Base-by-base conservation (phyloP, 1,140 invertebrate species). In the Ceratina japonica region DNA sequence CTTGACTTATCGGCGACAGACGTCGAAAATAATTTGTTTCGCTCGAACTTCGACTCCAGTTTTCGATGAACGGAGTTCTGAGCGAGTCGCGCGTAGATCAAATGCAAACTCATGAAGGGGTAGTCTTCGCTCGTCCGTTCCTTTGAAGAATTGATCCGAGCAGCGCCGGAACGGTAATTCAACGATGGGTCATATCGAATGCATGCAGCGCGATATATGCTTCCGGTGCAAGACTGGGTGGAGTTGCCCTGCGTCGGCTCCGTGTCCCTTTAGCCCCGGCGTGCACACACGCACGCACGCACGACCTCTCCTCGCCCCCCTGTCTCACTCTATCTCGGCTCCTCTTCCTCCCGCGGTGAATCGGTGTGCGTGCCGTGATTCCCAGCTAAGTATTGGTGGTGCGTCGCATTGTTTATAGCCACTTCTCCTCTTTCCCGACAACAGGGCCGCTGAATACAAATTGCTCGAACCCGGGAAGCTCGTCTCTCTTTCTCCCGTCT, bases 331-430 rank as follows among this genome's bases (percentile, higher is more conserved):
- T 63, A 65, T 16, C 54, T 15, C 44, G 13, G 37, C 37, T 16
- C 20, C 54, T n/a, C 59, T 27, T 16, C 27, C 49, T 12, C 37
- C 22, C 27, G 44, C 24, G 22, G 22, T 64, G 49, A 22, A 63
- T 63, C 59, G 59, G 74, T 63, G 73, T 79, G 52, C 63, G 75
- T 80, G 80, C 76, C 84, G 85, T 86, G 86, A 88, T 88, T 83
- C 77, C 10, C 80, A 86, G 66, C 80, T 78, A 85, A 76, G 87
- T 87, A 88, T 90, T 87, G 88, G 88, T 86, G 85, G 84, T 87
- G 80, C 88, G 89, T 87, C 87, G 87, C 89, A 88, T 91, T 91
- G 90, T 91, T 91, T 91, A 91, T 91, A 89, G 89, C 89, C 87
- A 83, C 89, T 89, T 91, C 89, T 90, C 89, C 87, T 90, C 87